Evolutionary conservation across 2,888 invertebrate species (phyloP), one percentile per base, ranked within the genome.

Genomic region (Neoascia interrupta): DNA sequence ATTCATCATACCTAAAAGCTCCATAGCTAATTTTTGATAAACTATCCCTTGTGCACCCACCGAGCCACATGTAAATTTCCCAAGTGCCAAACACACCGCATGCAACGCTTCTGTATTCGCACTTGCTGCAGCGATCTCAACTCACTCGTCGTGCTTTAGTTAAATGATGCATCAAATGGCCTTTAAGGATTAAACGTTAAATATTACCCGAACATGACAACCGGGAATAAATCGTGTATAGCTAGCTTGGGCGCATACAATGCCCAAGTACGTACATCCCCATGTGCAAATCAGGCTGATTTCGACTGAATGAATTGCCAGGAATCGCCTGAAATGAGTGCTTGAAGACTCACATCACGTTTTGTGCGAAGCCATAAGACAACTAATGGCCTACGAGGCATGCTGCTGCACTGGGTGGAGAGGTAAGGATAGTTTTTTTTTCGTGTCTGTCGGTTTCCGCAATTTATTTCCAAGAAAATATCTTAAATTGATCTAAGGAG

Each of bases 151-250:
- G 43, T 58, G 10, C 76, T 66, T 43, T 66, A 45, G 80, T 80
- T 80, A 80, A 80, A 80, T 80, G 80, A 80, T 80, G 80, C 80
- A 73, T 68, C 68, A 80, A 80, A 80, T 69, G 72, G 80, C 58
- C 73, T 80, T 74, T 69, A 73, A 80, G 73, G 80, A 73, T 80
- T 80, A 80, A 73, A 63, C 69, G 80, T 80, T 80, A 80, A 80
- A 80, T 80, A 80, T 73, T 80, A 58, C 80, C 47, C 51, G 63
- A 75, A 39, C 63, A 61, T 41, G 60, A 49, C n/a, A n/a, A n/a
- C 28, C 16, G 47, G 18, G 72, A 66, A 79, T 72, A 73, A 72
- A 79, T 79, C 54, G 26, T 13, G 6, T n/a, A 15, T 34, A 5
- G 11, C 43, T 21, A 63, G 34, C 23, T 8, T 13, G 68, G 68